A percentile compares a stretch with the other conserved stretches of the same genome.
Evolutionary conservation across 2,113 vertebrate species (phyloP).

Genomic region (Melanostigma gelatinosum): DNA sequence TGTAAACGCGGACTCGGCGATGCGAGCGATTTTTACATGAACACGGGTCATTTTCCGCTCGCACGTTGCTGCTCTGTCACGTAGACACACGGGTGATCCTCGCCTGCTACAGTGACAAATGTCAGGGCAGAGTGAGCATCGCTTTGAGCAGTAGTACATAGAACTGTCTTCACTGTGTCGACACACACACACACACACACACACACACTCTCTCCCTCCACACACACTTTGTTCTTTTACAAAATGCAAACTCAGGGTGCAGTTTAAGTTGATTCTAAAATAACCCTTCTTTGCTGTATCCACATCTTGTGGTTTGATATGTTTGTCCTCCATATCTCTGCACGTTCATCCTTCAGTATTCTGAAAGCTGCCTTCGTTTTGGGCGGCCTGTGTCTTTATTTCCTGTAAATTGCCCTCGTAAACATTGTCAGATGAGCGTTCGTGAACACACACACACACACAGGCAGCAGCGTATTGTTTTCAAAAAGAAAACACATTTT

Average conservation of each 20-base stretch:
- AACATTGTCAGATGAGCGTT: slow-evolving; percentile 67
- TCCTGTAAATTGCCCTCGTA: slow-evolving; percentile 74
- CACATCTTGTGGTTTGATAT: slow-evolving; percentile 6
- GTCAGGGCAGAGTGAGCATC: slow-evolving; percentile 64
- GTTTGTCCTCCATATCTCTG: slow-evolving; percentile 17
- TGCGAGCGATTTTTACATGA: slow-evolving; percentile 23
- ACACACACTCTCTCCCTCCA: background rate
- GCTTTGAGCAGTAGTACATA: slow-evolving; percentile 71
- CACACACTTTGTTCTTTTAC: background rate
- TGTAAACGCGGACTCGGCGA: slow-evolving; percentile 17
- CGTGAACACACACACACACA: slow-evolving; percentile 50
- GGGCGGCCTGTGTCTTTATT: slow-evolving; percentile 63
- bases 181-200: background rate
- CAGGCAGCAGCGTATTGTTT: slow-evolving; percentile 75
- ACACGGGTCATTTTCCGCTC: slow-evolving; percentile 12
- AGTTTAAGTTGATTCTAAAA: slow-evolving; percentile 10
- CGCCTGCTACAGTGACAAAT: slow-evolving; percentile 71
- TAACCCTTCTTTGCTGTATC: background rate
- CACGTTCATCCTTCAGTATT: slow-evolving; percentile 33
- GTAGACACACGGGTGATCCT: slow-evolving; percentile 21
- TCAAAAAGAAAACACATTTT: slow-evolving; percentile 81
- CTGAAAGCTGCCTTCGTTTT: slow-evolving; percentile 51
- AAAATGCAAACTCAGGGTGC: slow-evolving; percentile 6
- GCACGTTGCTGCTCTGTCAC: slow-evolving; percentile 4
- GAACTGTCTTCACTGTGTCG: slow-evolving; percentile 46